These are phyloP conservation scores for Ormyrus rosae DNA, from an alignment of 2,888 invertebrate species.

Conservation along the genomic window DNA sequence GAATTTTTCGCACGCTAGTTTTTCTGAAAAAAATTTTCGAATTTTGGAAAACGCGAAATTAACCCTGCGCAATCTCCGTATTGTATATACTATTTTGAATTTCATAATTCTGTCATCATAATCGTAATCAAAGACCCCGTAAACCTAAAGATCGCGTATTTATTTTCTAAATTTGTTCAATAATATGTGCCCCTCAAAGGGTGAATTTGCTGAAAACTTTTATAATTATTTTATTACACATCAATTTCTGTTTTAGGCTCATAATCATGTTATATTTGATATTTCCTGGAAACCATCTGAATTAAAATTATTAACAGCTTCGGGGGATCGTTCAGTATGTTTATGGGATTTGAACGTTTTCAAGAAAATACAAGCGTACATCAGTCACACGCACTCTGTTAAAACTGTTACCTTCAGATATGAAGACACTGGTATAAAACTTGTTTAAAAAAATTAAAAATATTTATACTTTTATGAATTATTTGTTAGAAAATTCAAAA, in stretches of 20 bases:
- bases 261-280: conserved; percentile 93
- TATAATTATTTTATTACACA: too few relatives aligned
- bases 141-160: too few relatives aligned
- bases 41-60: too few relatives aligned
- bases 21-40: too few relatives aligned
- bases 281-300: conserved; percentile 89
- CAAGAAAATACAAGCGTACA: conserved; percentile 79
- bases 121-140: too few relatives aligned
- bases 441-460: not conserved
- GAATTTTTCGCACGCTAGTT: too few relatives aligned
- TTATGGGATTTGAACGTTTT: conserved; percentile 84
- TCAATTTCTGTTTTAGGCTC: conserved; percentile 75
- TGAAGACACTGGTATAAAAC: conserved; percentile 77
- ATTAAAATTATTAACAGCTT: conserved; percentile 88
- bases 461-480: not conserved
- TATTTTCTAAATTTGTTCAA: too few relatives aligned
- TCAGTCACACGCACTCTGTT: conserved; percentile 88
- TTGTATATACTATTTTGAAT: too few relatives aligned
- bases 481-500: conserved; percentile 2
- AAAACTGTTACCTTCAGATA: conserved; percentile 88
- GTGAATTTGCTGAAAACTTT: too few relatives aligned
- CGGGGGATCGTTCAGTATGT: conserved; percentile 89
- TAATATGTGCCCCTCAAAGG: too few relatives aligned
- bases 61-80: too few relatives aligned
- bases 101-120: too few relatives aligned